These are phyloP conservation scores for Baronia brevicornis DNA, from an alignment of 2,888 invertebrate genomes.

Conservation along the genomic window DNA sequence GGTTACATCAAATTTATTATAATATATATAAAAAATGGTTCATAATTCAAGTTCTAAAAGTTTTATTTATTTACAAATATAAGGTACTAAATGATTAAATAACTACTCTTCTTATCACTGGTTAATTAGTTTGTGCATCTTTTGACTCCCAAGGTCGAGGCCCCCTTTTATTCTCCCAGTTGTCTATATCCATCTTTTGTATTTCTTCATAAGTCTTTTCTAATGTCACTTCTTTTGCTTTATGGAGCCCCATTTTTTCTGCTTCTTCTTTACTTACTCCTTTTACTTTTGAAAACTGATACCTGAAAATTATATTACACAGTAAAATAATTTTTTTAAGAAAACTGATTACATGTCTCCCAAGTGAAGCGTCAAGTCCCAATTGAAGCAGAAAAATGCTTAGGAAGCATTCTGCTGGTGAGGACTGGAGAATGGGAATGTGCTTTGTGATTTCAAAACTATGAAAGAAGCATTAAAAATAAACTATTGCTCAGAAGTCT, in stretches of 20 bases:
- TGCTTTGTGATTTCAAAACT: no score
- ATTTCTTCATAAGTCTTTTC: constrained; percentile 85
- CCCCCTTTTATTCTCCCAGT: constrained; percentile 90
- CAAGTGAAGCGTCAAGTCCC: no score
- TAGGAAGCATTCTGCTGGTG: no score
- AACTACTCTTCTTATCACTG: constrained; percentile 18
- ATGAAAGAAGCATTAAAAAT: no score
- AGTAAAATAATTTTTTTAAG: constrained; percentile 9
- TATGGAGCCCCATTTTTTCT: constrained; percentile 80
- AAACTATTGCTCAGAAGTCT: no score
- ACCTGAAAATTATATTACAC: constrained; percentile 50
- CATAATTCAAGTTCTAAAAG: constrained; percentile 1
- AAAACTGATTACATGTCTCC: constrained; percentile 8
- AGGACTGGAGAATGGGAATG: no score
- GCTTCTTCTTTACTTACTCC: constrained; percentile 78
- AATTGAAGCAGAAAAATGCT: no score
- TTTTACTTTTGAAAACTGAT: constrained; percentile 76
- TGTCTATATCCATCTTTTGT: constrained; percentile 82
- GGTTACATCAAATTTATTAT: no score
- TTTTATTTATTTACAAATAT: constrained; percentile 10
- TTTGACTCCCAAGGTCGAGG: constrained; percentile 89
- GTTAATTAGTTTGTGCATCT: constrained; percentile 27
- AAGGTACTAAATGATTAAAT: constrained; percentile 16
- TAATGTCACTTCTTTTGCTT: constrained; percentile 80
- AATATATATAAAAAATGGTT: constrained; percentile 5